Percentiles rank a stretch among this genome's conserved stretches.
Conservation (phyloP, 2,797 vertebrate species). For the Rhabdophis nuchalis region DNA sequence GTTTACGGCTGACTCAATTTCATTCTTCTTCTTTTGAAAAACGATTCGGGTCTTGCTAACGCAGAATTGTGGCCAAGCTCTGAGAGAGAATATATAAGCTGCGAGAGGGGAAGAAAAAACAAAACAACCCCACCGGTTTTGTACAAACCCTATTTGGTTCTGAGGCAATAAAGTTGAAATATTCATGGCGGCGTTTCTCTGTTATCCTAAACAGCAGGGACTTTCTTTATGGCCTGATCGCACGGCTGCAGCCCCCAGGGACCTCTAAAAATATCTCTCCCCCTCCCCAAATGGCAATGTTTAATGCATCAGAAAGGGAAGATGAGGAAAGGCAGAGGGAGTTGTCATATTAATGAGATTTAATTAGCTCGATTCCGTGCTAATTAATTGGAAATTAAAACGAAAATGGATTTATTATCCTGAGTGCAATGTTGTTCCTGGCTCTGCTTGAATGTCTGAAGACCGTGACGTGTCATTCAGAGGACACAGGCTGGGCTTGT, state of each 20-base stretch:
- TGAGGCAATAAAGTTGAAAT: background rate
- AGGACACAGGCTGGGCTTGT: background rate
- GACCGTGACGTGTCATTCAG: background rate
- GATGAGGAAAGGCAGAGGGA: background rate
- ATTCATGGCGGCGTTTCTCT: background rate
- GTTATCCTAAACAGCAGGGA: background rate
- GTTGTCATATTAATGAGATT: background rate
- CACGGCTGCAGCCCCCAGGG: background rate
- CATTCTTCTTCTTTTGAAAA: constrained; percentile 22
- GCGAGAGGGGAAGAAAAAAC: background rate
- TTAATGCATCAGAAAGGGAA: background rate
- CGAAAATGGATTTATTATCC: background rate
- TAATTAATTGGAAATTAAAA: background rate
- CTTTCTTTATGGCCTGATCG: background rate
- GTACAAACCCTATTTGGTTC: background rate
- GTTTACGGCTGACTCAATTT: constrained; percentile 50
- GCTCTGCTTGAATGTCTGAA: background rate
- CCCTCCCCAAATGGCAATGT: background rate
- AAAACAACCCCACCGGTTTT: background rate
- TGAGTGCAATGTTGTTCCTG: background rate
- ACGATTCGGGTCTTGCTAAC: background rate
- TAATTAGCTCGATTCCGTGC: background rate
- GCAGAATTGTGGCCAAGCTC: background rate
- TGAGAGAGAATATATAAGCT: background rate
- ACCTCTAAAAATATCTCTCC: background rate